Conservation (phyloP, 2,113 vertebrate genomes). For the Eurypyga helias region DNA sequence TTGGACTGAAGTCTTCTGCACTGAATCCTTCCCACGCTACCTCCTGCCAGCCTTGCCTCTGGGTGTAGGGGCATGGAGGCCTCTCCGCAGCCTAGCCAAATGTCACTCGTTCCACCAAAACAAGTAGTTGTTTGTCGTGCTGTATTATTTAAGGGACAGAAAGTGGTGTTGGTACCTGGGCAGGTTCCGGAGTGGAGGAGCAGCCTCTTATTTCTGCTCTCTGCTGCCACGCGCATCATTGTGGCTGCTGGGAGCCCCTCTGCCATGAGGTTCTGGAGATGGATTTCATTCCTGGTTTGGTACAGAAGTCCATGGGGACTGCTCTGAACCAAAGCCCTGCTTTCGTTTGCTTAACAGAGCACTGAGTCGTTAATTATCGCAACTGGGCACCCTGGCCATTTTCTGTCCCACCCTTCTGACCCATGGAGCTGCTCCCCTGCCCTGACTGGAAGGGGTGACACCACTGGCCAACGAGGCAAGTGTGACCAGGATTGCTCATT, state of each 20-base stretch:
- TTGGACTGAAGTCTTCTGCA: background rate
- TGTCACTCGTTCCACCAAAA: background rate
- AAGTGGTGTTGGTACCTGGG: background rate
- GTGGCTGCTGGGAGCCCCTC: background rate
- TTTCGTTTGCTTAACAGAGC: background rate
- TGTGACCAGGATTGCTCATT: background rate
- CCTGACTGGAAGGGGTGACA: background rate
- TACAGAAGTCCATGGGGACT: background rate
- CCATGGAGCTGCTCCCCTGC: background rate
- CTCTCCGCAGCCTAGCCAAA: background rate
- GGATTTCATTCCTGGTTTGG: background rate
- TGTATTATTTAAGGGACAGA: background rate
- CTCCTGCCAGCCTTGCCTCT: background rate
- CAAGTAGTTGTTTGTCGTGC: background rate
- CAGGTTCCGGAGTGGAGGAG: background rate
- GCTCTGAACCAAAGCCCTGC: background rate
- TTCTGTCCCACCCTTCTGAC: fast-evolving
- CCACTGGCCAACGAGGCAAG: background rate
- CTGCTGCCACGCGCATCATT: background rate
- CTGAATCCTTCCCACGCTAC: background rate
- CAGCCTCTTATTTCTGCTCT: background rate
- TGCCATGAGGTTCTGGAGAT: background rate
- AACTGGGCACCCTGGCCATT: background rate
- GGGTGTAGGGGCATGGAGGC: background rate
- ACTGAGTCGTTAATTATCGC: background rate